Conservation (phyloP, 1,140 invertebrate genomes). For the Cydia strobilella region DNA sequence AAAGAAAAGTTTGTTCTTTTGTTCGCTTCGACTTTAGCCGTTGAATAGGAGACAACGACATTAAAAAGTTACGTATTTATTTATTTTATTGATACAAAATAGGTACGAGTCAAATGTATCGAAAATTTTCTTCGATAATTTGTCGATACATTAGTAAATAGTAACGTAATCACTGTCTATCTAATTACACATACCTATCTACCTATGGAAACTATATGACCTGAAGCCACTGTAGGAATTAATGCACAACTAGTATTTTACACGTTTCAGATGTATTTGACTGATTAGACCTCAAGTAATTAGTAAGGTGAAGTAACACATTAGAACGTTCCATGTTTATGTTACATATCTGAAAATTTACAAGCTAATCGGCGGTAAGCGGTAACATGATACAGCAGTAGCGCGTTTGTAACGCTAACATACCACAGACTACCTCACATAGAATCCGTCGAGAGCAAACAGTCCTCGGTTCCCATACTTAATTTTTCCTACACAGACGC, state of each 20-base stretch:
- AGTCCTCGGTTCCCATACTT: no score
- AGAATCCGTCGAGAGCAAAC: neutral
- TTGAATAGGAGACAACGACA: neutral
- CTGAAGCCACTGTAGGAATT: no score
- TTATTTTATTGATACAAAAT: constrained; percentile 11
- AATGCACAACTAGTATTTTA: no score
- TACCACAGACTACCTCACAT: neutral
- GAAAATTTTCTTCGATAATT: no score
- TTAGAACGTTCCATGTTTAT: neutral
- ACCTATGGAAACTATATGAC: no score
- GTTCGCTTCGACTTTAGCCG: neutral
- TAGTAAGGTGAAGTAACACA: no score
- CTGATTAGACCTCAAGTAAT: no score
- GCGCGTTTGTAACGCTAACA: neutral
- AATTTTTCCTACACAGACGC: no score
- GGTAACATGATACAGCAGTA: neutral
- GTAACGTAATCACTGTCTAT: no score
- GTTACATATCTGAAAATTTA: neutral
- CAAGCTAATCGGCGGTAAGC: constrained; percentile 3
- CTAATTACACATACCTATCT: no score
- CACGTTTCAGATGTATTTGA: neutral
- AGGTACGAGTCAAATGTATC: no score
- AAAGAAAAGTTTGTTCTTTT: neutral
- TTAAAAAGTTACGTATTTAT: neutral
- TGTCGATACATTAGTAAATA: no score